phyloP scores from a whole-genome alignment of 2,113 vertebrate genomes.

The Gnathochromis pfefferi region DNA sequence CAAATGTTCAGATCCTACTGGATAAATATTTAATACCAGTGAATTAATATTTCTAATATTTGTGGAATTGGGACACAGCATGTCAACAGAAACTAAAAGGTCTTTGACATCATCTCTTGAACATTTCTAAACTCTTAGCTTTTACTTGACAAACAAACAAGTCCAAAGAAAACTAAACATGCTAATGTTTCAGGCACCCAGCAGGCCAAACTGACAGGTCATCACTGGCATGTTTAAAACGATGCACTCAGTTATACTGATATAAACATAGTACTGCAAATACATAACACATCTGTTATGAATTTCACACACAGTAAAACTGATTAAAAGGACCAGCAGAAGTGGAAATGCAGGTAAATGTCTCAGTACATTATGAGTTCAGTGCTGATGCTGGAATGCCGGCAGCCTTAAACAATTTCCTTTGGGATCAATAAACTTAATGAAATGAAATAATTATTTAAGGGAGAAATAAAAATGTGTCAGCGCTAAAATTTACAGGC shows the following conservation, averaged over 20 bases:
- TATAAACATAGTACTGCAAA: background rate
- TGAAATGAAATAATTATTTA: background rate
- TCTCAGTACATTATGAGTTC: background rate
- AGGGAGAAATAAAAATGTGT: background rate
- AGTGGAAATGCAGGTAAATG: background rate
- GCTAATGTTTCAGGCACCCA: background rate
- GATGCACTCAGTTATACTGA: background rate
- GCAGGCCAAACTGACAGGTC: background rate
- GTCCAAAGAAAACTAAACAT: background rate
- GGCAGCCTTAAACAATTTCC: background rate
- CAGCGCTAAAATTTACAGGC: rapidly evolving
- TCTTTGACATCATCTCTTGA: background rate
- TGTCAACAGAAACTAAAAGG: background rate
- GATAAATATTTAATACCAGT: background rate
- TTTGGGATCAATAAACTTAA: background rate
- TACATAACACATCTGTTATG: background rate
- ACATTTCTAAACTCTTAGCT: background rate
- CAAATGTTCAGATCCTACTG: background rate
- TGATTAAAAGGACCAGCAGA: background rate
- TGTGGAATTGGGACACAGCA: background rate
- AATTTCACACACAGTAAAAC: background rate
- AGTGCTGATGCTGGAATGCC: background rate
- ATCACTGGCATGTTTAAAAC: background rate
- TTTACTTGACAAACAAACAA: background rate
- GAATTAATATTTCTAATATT: background rate